Conservation (phyloP, 1,140 invertebrate genomes). For the Euura saliciscinereae region DNA sequence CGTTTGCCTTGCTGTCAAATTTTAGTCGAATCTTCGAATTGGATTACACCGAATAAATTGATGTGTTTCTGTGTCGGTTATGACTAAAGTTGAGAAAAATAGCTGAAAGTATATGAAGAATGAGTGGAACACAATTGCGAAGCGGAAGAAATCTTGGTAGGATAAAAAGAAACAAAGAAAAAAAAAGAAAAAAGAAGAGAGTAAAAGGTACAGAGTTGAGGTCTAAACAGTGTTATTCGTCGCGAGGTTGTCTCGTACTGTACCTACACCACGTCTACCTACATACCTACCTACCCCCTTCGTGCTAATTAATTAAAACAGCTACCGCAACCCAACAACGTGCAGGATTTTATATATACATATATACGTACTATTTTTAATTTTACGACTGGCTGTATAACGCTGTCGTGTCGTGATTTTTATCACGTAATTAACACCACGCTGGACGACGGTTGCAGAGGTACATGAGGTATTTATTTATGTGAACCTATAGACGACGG, state of each 20-base stretch:
- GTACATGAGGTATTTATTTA: background rate
- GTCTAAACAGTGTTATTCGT: background rate
- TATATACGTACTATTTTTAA: slow-evolving; percentile 51
- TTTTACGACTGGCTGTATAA: slow-evolving; percentile 43
- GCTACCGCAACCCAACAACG: background rate
- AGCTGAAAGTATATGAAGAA: background rate
- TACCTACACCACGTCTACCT: background rate
- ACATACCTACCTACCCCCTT: background rate
- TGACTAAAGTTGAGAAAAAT: too few species aligned
- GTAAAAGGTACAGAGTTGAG: background rate
- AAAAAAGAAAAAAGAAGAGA: background rate
- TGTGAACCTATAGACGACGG: too few species aligned
- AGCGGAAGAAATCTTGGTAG: background rate
- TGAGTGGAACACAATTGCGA: background rate
- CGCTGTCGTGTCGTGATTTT: slow-evolving; percentile 59
- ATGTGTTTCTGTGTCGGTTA: too few species aligned
- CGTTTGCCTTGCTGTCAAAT: too few species aligned
- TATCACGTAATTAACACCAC: slow-evolving; percentile 61
- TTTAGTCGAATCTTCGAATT: too few species aligned
- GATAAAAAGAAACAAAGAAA: background rate
- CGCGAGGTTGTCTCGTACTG: background rate
- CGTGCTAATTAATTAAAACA: slow-evolving; percentile 2
- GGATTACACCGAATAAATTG: too few species aligned
- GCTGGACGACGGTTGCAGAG: background rate
- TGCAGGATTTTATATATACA: background rate